Conservation (phyloP, 2,113 vertebrate genomes). For the Neolamprologus toae region DNA sequence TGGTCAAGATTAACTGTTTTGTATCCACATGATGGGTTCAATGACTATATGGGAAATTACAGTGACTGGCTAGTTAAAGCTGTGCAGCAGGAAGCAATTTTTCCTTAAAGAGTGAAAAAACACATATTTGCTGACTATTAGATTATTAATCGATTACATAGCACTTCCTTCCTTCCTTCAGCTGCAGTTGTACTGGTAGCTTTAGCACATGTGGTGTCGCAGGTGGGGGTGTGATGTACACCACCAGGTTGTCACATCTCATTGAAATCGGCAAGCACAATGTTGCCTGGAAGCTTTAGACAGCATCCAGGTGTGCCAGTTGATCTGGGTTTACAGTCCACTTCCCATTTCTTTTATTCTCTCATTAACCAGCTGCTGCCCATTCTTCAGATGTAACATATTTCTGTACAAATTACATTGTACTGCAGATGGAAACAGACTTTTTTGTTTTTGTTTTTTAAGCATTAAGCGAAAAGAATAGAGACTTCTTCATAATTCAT, state of each 20-base stretch:
- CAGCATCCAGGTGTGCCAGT: neutral
- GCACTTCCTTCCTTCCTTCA: neutral
- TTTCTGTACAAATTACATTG: neutral
- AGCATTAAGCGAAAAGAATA: neutral
- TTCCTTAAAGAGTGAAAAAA: neutral
- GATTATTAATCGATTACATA: neutral
- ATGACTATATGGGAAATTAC: neutral
- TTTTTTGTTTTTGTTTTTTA: neutral
- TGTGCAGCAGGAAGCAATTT: neutral
- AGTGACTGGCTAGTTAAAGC: neutral
- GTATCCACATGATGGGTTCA: neutral
- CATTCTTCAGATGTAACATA: neutral
- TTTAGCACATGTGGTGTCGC: neutral
- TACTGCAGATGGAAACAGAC: neutral
- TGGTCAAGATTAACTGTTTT: neutral
- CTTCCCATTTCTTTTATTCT: neutral
- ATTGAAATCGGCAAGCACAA: neutral
- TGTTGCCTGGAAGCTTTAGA: neutral
- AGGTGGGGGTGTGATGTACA: neutral
- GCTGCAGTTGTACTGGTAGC: neutral
- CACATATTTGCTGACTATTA: neutral
- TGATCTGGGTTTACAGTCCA: neutral
- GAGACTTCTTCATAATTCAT: neutral
- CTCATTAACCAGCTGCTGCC: neutral
- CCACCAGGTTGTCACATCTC: neutral